These are phyloP conservation scores for Hephaestus fuliginosus DNA, from an alignment of 2,797 vertebrate genomes.

Conservation along the genomic window DNA sequence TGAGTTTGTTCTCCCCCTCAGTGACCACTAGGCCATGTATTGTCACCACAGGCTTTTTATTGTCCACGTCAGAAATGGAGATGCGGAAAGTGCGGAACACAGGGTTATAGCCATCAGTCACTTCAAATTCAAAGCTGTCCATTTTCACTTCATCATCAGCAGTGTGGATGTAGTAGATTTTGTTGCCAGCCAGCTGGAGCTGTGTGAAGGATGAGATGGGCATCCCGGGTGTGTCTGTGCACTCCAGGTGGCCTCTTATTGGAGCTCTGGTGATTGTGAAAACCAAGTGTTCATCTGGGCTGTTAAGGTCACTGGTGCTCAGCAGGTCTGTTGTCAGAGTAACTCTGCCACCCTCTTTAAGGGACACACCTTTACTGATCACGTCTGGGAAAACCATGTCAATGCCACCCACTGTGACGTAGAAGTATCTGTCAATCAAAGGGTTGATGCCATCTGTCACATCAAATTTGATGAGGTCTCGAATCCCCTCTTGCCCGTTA, in stretches of 20 bases:
- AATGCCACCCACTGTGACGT: constrained; percentile 92
- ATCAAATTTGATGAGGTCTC: constrained; percentile 97
- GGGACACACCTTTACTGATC: constrained; percentile 94
- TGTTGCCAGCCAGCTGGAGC: constrained; percentile 95
- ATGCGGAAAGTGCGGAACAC: constrained; percentile 97
- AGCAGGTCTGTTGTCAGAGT: constrained; percentile 95
- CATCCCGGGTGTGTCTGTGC: constrained; percentile 91
- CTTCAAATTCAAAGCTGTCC: constrained; percentile 98
- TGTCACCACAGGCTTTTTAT: constrained; percentile 95
- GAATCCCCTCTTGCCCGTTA: constrained; percentile 91
- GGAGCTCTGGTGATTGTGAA: constrained; percentile 96
- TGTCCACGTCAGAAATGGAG: constrained; percentile 95
- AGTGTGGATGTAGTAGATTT: constrained; percentile 96
- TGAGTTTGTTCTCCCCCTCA: constrained; percentile 92
- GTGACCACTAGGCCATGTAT: constrained; percentile 89
- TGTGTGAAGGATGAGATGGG: constrained; percentile 94
- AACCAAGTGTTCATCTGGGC: constrained; percentile 94
- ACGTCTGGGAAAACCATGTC: constrained; percentile 96
- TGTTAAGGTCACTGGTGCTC: constrained; percentile 96
- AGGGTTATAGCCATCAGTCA: constrained; percentile 96
- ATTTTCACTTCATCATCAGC: constrained; percentile 96
- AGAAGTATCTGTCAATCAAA: constrained; percentile 97
- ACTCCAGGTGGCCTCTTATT: constrained; percentile 93
- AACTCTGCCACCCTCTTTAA: constrained; percentile 95
- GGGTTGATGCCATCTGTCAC: constrained; percentile 96